Evolutionary conservation across 1,140 invertebrate species (phyloP).

Genomic region (Pararge aegeria): DNA sequence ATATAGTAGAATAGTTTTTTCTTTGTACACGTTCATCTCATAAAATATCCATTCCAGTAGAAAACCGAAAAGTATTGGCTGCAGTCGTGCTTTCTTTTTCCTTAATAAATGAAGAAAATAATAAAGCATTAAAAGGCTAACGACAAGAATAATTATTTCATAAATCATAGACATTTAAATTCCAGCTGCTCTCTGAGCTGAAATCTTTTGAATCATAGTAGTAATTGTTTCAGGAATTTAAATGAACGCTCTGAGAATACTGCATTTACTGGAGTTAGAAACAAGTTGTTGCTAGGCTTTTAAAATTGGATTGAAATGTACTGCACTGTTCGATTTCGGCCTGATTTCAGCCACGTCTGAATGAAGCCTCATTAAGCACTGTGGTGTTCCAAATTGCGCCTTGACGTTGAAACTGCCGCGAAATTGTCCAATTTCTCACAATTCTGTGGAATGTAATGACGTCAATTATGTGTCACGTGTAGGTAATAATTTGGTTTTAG

Average conservation of each 20-base stretch:
- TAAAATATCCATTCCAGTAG: too few relatives aligned
- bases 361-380: constrained; percentile 36
- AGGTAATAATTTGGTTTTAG: neutral
- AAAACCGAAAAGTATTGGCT: too few relatives aligned
- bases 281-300: constrained; percentile 10
- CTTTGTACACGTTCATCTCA: too few relatives aligned
- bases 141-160: neutral
- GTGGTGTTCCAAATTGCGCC: constrained; percentile 32
- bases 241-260: constrained; percentile 17
- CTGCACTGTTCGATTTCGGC: constrained; percentile 13
- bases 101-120: too few relatives aligned
- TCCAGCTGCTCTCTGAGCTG: neutral
- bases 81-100: too few relatives aligned
- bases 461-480: neutral
- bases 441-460: neutral
- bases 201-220: constrained; percentile 14
- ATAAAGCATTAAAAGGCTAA: too few relatives aligned
- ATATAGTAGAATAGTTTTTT: too few relatives aligned
- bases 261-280: constrained; percentile 30
- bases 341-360: constrained; percentile 28
- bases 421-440: constrained; percentile 2
- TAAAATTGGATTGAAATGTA: constrained; percentile 2
- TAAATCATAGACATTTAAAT: neutral
- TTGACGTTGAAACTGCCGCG: constrained; percentile 22
- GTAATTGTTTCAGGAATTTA: constrained; percentile 10